phyloP scores from a whole-genome alignment of 2,797 vertebrate species.

The Yasuhikotakia modesta region DNA sequence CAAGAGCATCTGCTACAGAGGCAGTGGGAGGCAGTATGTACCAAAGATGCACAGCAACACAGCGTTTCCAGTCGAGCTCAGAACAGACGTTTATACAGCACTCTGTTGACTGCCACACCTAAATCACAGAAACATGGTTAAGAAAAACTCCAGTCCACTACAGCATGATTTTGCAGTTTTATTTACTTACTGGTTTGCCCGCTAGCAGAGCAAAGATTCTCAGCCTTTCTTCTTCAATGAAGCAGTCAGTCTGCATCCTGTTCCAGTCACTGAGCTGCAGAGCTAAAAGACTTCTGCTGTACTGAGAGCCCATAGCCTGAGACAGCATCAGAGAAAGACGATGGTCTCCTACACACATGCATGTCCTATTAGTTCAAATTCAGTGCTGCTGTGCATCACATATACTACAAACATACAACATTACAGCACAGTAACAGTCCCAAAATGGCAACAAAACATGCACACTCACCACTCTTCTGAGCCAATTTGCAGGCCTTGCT shows the following conservation, averaged over 20 bases:
- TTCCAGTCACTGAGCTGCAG: constrained; percentile 93
- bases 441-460: not conserved
- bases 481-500: constrained; percentile 90
- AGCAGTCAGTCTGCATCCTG: constrained; percentile 84
- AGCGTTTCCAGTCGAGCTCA: constrained; percentile 92
- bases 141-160: not conserved
- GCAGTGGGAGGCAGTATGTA: constrained; percentile 93
- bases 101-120: constrained; percentile 92
- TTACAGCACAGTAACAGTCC: not conserved
- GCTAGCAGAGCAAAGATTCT: constrained; percentile 86
- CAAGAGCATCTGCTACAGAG: constrained; percentile 86
- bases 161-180: not conserved
- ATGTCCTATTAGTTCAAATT: not conserved
- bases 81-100: constrained; percentile 85
- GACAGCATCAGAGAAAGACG: constrained; percentile 90
- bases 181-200: constrained; percentile 83
- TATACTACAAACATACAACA: not conserved
- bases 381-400: no score
- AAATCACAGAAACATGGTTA: not conserved
- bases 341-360: constrained; percentile 83
- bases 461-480: constrained; percentile 79
- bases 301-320: constrained; percentile 86
- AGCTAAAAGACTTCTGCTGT: constrained; percentile 83
- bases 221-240: constrained; percentile 87
- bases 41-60: constrained; percentile 91